phyloP scores from a whole-genome alignment of 2,888 invertebrate genomes.

The Drosophila sordidula region DNA sequence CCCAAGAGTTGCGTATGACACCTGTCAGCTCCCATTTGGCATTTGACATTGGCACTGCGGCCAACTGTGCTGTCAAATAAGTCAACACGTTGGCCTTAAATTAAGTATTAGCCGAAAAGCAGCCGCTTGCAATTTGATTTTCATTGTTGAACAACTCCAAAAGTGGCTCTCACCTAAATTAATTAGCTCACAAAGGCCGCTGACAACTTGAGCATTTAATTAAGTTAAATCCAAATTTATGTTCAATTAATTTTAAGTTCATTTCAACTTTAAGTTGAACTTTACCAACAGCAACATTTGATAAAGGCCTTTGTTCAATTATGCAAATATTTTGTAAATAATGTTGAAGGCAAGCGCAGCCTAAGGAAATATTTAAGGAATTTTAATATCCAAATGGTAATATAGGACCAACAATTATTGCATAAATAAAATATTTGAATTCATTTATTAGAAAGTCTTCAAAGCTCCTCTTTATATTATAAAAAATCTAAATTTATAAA shows the following conservation, averaged over 20 bases:
- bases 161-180: conserved; percentile 4
- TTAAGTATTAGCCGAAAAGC: not conserved
- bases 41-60: conserved; percentile 41
- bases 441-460: too few species aligned
- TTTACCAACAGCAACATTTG: not conserved
- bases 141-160: not conserved
- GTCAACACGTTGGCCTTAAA: conserved; percentile 18
- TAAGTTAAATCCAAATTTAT: not conserved
- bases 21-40: conserved; percentile 43
- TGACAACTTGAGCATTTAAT: not conserved
- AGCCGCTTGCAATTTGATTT: not conserved
- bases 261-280: not conserved
- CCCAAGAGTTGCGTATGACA: conserved; percentile 57
- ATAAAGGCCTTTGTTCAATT: not conserved
- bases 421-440: too few species aligned
- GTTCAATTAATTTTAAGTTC: not conserved
- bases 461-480: too few species aligned
- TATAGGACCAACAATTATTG: too few species aligned
- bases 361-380: too few species aligned
- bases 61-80: conserved; percentile 44
- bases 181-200: conserved; percentile 2
- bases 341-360: not conserved
- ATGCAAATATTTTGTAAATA: not conserved
- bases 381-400: too few species aligned
- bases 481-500: too few species aligned